phyloP scores from a whole-genome alignment of 2,888 invertebrate species.

The Andrena hattorfiana region DNA sequence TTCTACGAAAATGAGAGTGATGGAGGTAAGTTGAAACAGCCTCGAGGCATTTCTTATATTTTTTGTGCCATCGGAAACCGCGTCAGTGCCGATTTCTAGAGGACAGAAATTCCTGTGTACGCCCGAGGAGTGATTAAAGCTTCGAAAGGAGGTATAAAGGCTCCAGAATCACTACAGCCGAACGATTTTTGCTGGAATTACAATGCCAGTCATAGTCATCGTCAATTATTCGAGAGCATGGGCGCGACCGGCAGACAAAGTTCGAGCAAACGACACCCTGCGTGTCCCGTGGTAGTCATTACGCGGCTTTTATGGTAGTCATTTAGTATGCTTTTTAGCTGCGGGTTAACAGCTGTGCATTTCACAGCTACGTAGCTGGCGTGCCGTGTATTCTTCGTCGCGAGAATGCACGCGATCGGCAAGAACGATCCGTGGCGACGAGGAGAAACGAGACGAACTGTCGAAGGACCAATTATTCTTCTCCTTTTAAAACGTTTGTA shows the following conservation, averaged over 20 bases:
- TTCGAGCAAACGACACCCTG: constrained; percentile 56
- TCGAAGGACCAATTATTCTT: constrained; percentile 50
- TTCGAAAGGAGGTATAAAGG: neutral
- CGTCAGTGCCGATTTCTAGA: neutral
- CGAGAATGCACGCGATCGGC: constrained; percentile 71
- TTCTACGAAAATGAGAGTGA: neutral
- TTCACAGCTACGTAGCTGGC: constrained; percentile 67
- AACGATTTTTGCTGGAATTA: constrained; percentile 36
- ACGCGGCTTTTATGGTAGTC: constrained; percentile 75
- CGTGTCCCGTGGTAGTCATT: constrained; percentile 72
- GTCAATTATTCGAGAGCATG: constrained; percentile 45
- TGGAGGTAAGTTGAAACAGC: neutral
- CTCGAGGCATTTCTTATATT: neutral
- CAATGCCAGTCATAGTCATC: neutral
- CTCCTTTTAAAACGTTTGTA: constrained; percentile 9
- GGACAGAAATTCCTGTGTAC: neutral
- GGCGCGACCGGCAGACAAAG: constrained; percentile 48
- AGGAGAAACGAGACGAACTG: constrained; percentile 35
- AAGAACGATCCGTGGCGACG: constrained; percentile 55
- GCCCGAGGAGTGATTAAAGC: neutral
- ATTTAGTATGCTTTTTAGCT: constrained; percentile 79
- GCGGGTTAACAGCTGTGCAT: constrained; percentile 82
- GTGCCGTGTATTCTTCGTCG: constrained; percentile 62
- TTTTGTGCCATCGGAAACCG: neutral
- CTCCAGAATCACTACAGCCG: neutral